A percentile compares a stretch with the other conserved stretches of the same genome.
These are phyloP conservation scores for Cantharis rufa DNA, from an alignment of 2,888 invertebrate genomes.

Conservation along the genomic window DNA sequence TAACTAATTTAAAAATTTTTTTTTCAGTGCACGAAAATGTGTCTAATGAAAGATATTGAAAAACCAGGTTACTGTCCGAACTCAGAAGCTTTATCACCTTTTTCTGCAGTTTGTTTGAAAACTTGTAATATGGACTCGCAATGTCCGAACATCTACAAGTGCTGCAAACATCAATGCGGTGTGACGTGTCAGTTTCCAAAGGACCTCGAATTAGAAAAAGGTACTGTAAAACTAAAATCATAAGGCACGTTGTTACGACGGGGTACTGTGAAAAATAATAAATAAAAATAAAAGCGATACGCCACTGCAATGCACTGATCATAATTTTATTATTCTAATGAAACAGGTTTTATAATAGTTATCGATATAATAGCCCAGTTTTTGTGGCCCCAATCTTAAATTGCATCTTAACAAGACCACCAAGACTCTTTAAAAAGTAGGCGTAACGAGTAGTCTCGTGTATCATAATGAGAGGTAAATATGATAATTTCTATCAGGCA, in stretches of 20 bases:
- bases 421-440: conserved; percentile 38
- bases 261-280: too few species aligned
- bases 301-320: conserved; percentile 8
- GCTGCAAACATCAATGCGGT: conserved; percentile 71
- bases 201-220: conserved; percentile 62
- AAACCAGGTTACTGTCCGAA: conserved; percentile 58
- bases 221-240: conserved; percentile 54
- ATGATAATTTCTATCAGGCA: conserved; percentile 23
- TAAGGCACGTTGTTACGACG: too few species aligned
- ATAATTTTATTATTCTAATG: conserved; percentile 29
- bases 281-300: not conserved
- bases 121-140: conserved; percentile 69
- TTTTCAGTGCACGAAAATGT: conserved; percentile 64
- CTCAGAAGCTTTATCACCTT: conserved; percentile 54
- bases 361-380: conserved; percentile 42
- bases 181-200: conserved; percentile 69
- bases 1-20: not conserved
- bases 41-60: conserved; percentile 58
- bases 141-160: conserved; percentile 70
- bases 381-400: conserved; percentile 37
- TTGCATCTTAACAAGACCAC: conserved; percentile 49
- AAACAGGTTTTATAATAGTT: conserved; percentile 38
- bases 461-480: conserved; percentile 31
- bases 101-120: conserved; percentile 65
- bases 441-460: conserved; percentile 1